These are phyloP conservation scores for Rhipidura dahli DNA, from an alignment of 2,113 vertebrate species.

Conservation along the genomic window DNA sequence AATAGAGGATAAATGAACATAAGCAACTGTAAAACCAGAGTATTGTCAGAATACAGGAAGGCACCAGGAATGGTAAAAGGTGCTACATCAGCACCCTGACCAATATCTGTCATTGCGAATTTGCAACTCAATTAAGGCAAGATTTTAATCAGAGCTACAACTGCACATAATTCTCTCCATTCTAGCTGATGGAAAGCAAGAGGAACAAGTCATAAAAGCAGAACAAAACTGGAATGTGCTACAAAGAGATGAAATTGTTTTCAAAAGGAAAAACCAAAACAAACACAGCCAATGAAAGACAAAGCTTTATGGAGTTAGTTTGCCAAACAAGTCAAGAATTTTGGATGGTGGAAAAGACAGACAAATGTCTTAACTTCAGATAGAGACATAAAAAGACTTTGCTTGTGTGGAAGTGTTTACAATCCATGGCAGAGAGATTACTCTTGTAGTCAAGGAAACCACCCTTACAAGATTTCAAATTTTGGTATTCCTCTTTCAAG, in stretches of 20 bases:
- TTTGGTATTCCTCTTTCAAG: background rate
- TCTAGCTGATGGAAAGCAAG: background rate
- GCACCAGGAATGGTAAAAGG: background rate
- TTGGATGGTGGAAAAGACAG: background rate
- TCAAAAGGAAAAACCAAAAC: conserved; percentile 8
- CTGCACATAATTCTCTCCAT: conserved; percentile 9
- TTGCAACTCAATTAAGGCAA: conserved; percentile 25
- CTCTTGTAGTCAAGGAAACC: conserved; percentile 1
- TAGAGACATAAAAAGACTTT: background rate
- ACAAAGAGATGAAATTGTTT: background rate
- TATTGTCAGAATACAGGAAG: background rate
- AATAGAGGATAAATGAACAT: background rate
- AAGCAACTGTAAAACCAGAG: background rate
- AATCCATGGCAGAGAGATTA: background rate
- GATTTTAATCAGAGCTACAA: conserved; percentile 24
- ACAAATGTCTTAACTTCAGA: conserved; percentile 4
- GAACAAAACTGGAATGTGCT: background rate
- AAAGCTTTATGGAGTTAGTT: background rate
- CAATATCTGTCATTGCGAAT: conserved; percentile 26
- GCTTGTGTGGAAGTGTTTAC: background rate
- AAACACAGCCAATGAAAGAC: background rate
- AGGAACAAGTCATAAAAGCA: background rate
- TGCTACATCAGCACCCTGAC: background rate
- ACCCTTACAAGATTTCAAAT: background rate
- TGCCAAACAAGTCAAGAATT: background rate